A percentile compares a stretch with the other conserved stretches of the same genome.
These are phyloP conservation scores for Oreohelix idahoensis DNA, from an alignment of 1,140 invertebrate species.

Conservation along the genomic window DNA sequence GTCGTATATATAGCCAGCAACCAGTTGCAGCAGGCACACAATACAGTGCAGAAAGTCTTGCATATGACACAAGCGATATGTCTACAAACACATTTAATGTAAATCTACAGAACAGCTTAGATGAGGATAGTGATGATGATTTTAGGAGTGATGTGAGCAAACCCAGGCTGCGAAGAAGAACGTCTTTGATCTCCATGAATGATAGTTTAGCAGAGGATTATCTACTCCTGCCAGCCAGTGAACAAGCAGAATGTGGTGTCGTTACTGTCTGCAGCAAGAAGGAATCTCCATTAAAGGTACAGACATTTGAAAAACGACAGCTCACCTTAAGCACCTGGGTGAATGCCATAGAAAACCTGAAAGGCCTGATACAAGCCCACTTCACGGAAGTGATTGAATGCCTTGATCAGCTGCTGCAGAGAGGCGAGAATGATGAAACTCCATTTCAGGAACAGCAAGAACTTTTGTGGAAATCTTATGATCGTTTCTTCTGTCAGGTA, in stretches of 20 bases:
- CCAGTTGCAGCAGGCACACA: background rate
- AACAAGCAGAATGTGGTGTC: background rate
- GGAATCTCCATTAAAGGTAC: background rate
- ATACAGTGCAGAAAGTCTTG: background rate
- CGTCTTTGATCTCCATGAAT: background rate
- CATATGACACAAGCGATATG: background rate
- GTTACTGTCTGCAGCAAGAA: background rate
- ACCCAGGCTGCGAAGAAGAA: background rate
- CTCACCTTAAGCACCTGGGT: background rate
- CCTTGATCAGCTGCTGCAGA: background rate
- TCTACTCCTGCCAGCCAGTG: background rate
- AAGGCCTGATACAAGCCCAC: constrained; percentile 1
- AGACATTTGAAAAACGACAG: background rate
- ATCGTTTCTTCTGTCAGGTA: constrained; percentile 25
- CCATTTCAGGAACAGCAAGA: background rate
- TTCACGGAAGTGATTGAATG: constrained; percentile 13
- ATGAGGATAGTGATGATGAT: background rate
- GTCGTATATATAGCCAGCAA: background rate
- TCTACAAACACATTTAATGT: background rate
- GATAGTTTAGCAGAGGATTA: background rate
- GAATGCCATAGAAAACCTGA: background rate
- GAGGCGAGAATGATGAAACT: background rate
- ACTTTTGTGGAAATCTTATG: constrained; percentile 35
- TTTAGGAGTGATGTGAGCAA: background rate
- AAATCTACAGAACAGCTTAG: too few relatives aligned